phyloP scores from a whole-genome alignment of 2,888 invertebrate species.

The Linnaemya tessellans region DNA sequence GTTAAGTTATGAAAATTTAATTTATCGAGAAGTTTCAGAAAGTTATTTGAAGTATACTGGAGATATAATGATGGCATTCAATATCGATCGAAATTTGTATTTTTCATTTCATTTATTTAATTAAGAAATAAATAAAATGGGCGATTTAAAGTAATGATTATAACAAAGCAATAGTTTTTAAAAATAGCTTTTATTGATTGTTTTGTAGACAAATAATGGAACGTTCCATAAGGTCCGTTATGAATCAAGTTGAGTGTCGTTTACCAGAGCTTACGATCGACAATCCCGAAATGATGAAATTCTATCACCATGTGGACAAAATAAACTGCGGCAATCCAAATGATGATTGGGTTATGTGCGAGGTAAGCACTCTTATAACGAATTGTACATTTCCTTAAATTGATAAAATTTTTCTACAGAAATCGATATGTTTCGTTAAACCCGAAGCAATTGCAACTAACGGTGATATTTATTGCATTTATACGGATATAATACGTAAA shows the following conservation, averaged over 20 bases:
- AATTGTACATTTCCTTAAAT: background rate
- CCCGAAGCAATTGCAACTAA: conserved; percentile 79
- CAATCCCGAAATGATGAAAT: conserved; percentile 89
- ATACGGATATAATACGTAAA: conserved; percentile 88
- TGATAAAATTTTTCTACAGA: conserved; percentile 73
- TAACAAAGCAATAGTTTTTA: no score
- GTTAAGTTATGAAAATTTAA: no score
- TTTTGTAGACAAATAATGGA: conserved; percentile 83
- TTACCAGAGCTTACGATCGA: conserved; percentile 87
- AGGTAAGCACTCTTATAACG: conserved; percentile 83
- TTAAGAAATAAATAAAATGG: no score
- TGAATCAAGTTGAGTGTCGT: conserved; percentile 85
- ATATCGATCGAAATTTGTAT: no score
- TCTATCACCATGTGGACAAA: conserved; percentile 86
- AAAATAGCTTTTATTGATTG: no score
- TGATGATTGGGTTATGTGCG: conserved; percentile 91
- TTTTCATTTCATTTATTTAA: no score
- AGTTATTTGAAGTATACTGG: no score
- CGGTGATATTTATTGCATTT: conserved; percentile 84
- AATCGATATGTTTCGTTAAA: conserved; percentile 82
- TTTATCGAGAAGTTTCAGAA: no score
- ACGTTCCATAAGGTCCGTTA: conserved; percentile 83
- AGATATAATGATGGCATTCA: no score
- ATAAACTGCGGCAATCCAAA: conserved; percentile 86
- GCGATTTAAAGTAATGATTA: no score